Evolutionary conservation across 2,797 vertebrate species (phyloP), one percentile per base, ranked within the genome.

Genomic region (Dromococcyx pavoninus): DNA sequence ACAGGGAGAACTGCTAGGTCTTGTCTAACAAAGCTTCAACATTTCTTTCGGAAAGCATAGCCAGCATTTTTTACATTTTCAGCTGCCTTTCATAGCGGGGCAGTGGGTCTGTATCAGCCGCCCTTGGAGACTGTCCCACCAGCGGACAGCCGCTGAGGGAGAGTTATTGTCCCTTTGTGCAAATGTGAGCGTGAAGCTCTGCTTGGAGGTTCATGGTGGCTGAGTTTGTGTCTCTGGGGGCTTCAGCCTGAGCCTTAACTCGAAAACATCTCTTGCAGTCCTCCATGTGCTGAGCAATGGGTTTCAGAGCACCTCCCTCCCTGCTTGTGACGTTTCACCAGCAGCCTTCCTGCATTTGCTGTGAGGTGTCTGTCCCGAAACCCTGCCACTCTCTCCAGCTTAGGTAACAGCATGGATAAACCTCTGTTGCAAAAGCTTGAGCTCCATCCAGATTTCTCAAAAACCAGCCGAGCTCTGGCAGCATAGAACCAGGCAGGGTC

Each of bases 231-330:
- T 81, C 89, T 86, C 91, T 32, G 53, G 73, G 69, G 83, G 5
- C 30, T 80, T 90, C 8, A 2, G 48, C 24, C 92, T 6, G 8
- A 86, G 39, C 35, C 50, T 84, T 91, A 93, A 89, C 66, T 88
- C 66, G 72, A 86, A 92, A 71, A 84, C 84, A 57, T 60, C 53
- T 75, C 89, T 50, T 66, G 50, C 43, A 66, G 76, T 58, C 21
- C 51, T 56, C 53, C 50, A 17, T n/a, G 78, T 35, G 41, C 66
- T 0, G 0, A 89, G 58, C 13, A 13, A 56, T 0, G 19, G 39
- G 32, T 88, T 94, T 92, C 83, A 86, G 80, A 88, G 41, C 70
- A 75, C 86, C 53, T 17, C 27, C 23, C 65, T 76, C 62, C 65
- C 30, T 28, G 30, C 57, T 71, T 5, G 0, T 75, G 61, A 61